Conservation (phyloP, 2,113 vertebrate species). For the Lutjanus erythropterus region DNA sequence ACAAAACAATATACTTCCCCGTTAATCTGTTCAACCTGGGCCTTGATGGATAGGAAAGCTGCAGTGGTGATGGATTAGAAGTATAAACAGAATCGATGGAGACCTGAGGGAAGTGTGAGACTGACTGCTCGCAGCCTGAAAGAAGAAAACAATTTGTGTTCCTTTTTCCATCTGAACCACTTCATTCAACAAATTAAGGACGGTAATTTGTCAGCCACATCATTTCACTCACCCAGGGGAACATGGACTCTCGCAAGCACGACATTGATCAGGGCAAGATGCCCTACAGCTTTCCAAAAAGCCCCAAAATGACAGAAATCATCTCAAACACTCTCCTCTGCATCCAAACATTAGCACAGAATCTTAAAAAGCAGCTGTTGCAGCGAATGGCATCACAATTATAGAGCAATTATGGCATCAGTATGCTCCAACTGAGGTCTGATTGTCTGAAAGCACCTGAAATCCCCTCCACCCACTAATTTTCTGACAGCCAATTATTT, state of each 20-base stretch:
- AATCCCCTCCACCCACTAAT: background rate
- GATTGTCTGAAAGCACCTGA: background rate
- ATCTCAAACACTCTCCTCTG: background rate
- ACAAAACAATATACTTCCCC: slow-evolving; percentile 67
- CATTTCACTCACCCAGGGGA: background rate
- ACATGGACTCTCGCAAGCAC: background rate
- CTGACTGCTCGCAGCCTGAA: background rate
- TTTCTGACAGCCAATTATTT: background rate
- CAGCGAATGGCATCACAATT: background rate
- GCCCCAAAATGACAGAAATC: background rate
- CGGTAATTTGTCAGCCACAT: background rate
- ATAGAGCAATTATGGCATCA: background rate
- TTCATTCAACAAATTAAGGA: background rate
- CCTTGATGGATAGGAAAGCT: slow-evolving; percentile 40
- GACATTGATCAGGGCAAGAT: background rate
- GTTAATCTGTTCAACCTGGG: slow-evolving; percentile 65
- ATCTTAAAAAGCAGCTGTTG: background rate
- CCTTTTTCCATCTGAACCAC: slow-evolving; percentile 1
- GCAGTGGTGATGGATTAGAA: slow-evolving; percentile 47
- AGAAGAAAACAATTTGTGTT: slow-evolving; percentile 18
- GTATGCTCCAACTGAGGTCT: background rate
- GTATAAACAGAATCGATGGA: slow-evolving; percentile 7
- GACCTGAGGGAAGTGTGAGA: slow-evolving; percentile 9
- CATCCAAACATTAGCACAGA: background rate
- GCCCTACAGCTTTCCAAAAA: background rate